A percentile compares a stretch with the other conserved stretches of the same genome.
Evolutionary conservation across 2,888 invertebrate species (phyloP).

Genomic region (Vannuccia rotundouncinata): DNA sequence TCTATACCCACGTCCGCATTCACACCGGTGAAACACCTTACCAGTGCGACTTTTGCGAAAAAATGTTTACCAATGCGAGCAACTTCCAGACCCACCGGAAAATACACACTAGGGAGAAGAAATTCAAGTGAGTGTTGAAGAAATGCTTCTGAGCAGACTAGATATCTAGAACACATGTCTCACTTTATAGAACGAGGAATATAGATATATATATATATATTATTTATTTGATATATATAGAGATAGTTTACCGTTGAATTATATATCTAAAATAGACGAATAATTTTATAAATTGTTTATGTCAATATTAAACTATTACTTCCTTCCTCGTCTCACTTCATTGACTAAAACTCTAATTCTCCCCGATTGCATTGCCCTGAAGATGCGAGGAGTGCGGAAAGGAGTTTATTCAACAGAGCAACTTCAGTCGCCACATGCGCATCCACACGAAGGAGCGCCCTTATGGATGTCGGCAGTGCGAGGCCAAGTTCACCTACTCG

Average conservation of each 20-base stretch:
- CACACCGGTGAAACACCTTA: constrained; percentile 30
- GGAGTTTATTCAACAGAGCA: constrained; percentile 27
- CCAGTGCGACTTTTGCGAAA: constrained; percentile 16
- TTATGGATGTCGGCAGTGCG: not conserved
- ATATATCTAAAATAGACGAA: too few species aligned
- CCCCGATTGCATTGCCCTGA: not conserved
- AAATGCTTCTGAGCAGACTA: too few species aligned
- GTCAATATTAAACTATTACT: not conserved
- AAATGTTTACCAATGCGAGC: constrained; percentile 27
- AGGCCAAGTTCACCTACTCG: constrained; percentile 26
- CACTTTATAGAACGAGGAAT: too few species aligned
- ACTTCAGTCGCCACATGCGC: not conserved
- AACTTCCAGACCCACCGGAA: constrained; percentile 19
- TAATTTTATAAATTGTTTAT: not conserved
- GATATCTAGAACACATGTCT: too few species aligned
- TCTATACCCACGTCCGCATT: constrained; percentile 28
- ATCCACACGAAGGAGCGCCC: constrained; percentile 15
- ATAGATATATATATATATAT: too few species aligned
- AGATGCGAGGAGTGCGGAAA: constrained; percentile 24
- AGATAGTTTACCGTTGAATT: too few species aligned
- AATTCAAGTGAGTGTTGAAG: constrained; percentile 6
- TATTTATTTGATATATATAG: too few species aligned
- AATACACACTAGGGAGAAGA: constrained; percentile 9
- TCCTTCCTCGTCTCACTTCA: not conserved
- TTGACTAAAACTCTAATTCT: not conserved